Conservation (phyloP, 2,888 invertebrate genomes). For the Papilio demoleus region DNA sequence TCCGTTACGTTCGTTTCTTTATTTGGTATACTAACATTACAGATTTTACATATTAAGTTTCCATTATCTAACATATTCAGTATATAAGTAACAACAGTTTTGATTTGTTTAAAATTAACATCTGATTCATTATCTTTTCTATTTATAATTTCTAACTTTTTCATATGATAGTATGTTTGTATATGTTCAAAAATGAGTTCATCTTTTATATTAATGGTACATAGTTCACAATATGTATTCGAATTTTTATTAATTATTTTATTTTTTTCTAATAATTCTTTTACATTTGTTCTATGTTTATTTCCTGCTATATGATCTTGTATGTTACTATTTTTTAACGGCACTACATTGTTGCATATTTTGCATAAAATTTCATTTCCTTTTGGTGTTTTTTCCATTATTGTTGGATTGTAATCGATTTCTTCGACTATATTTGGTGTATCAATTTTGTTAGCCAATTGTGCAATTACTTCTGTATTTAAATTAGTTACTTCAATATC, state of each 20-base stretch:
- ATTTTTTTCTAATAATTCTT: background rate
- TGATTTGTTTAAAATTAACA: background rate
- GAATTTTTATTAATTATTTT: background rate
- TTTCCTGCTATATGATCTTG: background rate
- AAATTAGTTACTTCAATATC: background rate
- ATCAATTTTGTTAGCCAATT: background rate
- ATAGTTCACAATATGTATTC: background rate
- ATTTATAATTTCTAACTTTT: background rate
- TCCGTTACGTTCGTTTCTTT: background rate
- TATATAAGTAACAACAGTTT: background rate
- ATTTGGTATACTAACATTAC: conserved; percentile 12
- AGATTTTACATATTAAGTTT: conserved; percentile 14
- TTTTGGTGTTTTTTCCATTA: conserved; percentile 4
- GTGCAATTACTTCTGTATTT: background rate
- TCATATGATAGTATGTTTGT: background rate
- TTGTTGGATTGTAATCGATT: background rate
- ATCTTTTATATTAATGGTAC: background rate
- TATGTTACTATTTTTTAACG: background rate
- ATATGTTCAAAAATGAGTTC: background rate
- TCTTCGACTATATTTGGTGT: background rate
- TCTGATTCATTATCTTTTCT: too few relatives aligned
- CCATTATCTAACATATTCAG: background rate
- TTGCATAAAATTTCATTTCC: conserved; percentile 13
- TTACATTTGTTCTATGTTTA: background rate
- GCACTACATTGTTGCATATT: background rate